Conservation (phyloP, 2,113 vertebrate genomes). For the Tyto alba region DNA sequence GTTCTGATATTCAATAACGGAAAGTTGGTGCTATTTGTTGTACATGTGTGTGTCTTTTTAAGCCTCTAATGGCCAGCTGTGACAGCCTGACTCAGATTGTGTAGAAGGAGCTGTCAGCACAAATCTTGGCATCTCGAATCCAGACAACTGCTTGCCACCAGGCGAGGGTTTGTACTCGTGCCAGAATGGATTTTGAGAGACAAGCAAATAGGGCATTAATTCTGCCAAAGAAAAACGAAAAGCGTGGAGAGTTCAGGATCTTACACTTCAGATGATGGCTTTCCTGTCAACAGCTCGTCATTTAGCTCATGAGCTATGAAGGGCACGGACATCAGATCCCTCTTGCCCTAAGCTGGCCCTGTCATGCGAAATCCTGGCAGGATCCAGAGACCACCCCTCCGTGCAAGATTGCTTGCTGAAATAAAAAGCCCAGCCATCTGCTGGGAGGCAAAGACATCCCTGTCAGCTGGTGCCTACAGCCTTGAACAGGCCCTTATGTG, state of each 20-base stretch:
- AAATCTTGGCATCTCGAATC: conserved; percentile 70
- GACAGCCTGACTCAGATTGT: conserved; percentile 68
- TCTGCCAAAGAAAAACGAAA: conserved; percentile 67
- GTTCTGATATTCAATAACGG: not conserved
- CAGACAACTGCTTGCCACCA: conserved; percentile 73
- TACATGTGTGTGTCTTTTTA: conserved; percentile 47
- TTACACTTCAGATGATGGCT: conserved; percentile 45
- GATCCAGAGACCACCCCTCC: conserved; percentile 34
- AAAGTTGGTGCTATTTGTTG: conserved; percentile 32
- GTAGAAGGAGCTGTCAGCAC: conserved; percentile 76
- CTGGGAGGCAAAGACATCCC: conserved; percentile 71
- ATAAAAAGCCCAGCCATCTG: conserved; percentile 80
- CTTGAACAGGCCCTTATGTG: conserved; percentile 72
- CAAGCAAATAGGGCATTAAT: conserved; percentile 68
- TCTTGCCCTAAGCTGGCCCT: conserved; percentile 68
- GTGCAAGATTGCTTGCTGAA: conserved; percentile 64
- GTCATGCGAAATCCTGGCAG: conserved; percentile 66
- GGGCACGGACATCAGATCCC: conserved; percentile 72
- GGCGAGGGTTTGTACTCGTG: conserved; percentile 64
- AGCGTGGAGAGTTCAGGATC: conserved; percentile 50
- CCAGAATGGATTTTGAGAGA: conserved; percentile 74
- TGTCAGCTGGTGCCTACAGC: conserved; percentile 70
- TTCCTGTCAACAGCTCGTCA: conserved; percentile 71
- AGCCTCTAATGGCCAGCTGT: conserved; percentile 68
- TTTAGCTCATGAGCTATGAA: conserved; percentile 70